phyloP scores from a whole-genome alignment of 2,797 vertebrate genomes.

The Hozukius guyotensis region DNA sequence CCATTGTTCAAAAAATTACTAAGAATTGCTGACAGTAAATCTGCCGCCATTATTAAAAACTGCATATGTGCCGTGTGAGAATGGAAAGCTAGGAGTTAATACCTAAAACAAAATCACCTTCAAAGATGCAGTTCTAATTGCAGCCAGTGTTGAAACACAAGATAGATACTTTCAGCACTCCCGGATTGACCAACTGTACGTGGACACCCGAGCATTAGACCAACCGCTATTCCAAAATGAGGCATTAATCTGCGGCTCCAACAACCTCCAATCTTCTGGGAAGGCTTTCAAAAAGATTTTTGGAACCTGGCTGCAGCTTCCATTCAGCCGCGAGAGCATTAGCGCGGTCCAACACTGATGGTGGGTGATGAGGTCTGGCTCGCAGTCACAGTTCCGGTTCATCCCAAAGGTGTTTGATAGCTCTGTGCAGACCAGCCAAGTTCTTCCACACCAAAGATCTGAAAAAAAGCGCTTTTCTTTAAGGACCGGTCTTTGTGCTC shows the following conservation, averaged over 20 bases:
- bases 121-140: not conserved
- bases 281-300: conserved; percentile 23
- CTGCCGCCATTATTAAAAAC: not conserved
- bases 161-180: not conserved
- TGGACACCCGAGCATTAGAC: not conserved
- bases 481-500: not conserved
- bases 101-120: not conserved
- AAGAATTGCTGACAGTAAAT: not conserved
- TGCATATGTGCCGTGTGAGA: not conserved
- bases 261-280: conserved; percentile 1
- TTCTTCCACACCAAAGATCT: not conserved
- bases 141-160: not conserved
- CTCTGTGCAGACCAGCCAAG: not conserved
- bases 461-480: not conserved
- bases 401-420: conserved; percentile 7
- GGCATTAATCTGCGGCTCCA: conserved; percentile 13
- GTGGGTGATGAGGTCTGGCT: conserved; percentile 24
- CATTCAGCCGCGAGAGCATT: conserved; percentile 28
- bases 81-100: not conserved
- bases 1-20: not conserved
- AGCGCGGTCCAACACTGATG: conserved; percentile 25
- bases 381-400: conserved; percentile 8
- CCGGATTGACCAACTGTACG: not conserved
- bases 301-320: conserved; percentile 28
- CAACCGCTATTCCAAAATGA: not conserved